phyloP scores from a whole-genome alignment of 2,113 vertebrate genomes.

The Semicossyphus pulcher region DNA sequence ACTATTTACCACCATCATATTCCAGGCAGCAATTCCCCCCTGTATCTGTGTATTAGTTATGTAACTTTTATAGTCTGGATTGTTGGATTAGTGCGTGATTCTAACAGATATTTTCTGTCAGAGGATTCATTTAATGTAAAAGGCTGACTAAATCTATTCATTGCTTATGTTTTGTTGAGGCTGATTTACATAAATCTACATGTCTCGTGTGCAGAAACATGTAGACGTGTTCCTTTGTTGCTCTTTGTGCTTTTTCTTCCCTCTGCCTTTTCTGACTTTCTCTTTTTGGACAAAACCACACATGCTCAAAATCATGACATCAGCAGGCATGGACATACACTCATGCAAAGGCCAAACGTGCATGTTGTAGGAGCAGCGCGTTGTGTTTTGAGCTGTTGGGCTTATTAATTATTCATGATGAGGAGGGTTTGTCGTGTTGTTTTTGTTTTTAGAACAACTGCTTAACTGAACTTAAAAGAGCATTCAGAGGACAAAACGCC shows the following conservation, averaged over 20 bases:
- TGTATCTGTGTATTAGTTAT: not conserved
- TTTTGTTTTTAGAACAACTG: constrained; percentile 46
- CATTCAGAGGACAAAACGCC: constrained; percentile 41
- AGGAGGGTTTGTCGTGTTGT: constrained; percentile 46
- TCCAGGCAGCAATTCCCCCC: not conserved
- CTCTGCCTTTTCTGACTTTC: no score
- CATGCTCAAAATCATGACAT: not conserved
- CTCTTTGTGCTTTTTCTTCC: not conserved
- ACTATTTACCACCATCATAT: no score
- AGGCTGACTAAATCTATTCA: not conserved
- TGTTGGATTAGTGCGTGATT: not conserved
- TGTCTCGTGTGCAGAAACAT: not conserved
- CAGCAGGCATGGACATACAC: not conserved
- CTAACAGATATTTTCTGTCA: not conserved
- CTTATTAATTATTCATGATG: constrained; percentile 43
- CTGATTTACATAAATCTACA: not conserved
- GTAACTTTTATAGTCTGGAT: not conserved
- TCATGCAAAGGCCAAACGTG: constrained; percentile 7
- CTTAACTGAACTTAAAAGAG: constrained; percentile 24
- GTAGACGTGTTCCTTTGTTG: not conserved
- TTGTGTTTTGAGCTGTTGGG: constrained; percentile 36
- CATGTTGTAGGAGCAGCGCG: constrained; percentile 2
- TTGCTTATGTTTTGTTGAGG: not conserved
- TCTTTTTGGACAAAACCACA: not conserved
- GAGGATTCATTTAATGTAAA: not conserved